Conservation (phyloP, 2,888 invertebrate species). For the Cheilosia variabilis region DNA sequence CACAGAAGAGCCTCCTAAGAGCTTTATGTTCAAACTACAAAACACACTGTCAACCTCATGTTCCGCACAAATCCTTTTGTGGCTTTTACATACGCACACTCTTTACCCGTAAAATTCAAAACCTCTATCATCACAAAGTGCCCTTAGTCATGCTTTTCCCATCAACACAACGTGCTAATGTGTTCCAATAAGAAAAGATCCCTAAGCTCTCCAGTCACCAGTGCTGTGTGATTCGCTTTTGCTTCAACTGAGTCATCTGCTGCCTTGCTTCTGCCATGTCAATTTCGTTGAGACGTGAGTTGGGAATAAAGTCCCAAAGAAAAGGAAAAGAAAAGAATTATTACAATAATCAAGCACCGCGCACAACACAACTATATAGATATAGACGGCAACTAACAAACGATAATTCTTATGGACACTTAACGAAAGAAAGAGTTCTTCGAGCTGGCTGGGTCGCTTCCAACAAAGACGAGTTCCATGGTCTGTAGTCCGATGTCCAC, state of each 20-base stretch:
- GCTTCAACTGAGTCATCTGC: conserved; percentile 40
- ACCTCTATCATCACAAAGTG: background rate
- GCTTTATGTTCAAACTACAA: no score
- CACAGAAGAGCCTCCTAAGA: no score
- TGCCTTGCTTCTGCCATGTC: conserved; percentile 30
- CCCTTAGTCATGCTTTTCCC: background rate
- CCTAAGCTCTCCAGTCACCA: background rate
- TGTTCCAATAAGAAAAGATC: background rate
- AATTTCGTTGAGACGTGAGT: conserved; percentile 49
- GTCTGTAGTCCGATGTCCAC: conserved; percentile 32
- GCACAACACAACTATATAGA: conserved; percentile 19
- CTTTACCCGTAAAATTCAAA: background rate
- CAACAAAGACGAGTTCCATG: conserved; percentile 52
- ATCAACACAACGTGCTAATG: conserved; percentile 17
- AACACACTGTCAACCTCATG: background rate
- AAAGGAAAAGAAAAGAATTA: conserved; percentile 28
- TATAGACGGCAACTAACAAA: conserved; percentile 61
- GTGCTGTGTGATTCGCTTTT: conserved; percentile 24
- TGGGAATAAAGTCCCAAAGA: conserved; percentile 24
- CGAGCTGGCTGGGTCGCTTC: conserved; percentile 19
- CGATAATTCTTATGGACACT: conserved; percentile 65
- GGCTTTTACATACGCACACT: background rate
- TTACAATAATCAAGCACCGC: conserved; percentile 60
- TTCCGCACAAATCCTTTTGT: background rate
- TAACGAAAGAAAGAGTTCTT: conserved; percentile 48